Conservation (phyloP, 2,113 vertebrate genomes). For the Turnix velox region DNA sequence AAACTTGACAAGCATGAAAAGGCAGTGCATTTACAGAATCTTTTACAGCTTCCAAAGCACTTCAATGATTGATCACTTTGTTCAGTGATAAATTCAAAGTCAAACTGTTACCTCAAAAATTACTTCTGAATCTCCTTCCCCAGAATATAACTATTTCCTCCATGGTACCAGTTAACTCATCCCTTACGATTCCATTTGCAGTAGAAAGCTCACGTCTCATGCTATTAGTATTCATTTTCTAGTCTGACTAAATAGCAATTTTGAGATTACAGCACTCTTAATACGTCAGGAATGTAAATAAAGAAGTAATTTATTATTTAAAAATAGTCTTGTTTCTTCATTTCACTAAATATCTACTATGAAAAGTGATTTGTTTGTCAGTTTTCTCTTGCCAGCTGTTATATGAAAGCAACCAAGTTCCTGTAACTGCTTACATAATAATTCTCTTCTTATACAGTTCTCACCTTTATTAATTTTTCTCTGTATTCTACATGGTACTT, state of each 20-base stretch:
- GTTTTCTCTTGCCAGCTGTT: conserved; percentile 23
- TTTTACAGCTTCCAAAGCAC: background rate
- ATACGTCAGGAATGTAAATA: conserved; percentile 4
- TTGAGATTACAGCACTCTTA: conserved; percentile 1
- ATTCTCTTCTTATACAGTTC: background rate
- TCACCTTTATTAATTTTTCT: background rate
- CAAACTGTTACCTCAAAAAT: background rate
- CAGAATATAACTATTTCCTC: background rate
- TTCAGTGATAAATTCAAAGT: conserved; percentile 1
- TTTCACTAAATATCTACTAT: background rate
- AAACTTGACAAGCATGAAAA: background rate
- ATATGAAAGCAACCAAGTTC: background rate
- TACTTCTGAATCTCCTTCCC: background rate
- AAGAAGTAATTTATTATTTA: background rate
- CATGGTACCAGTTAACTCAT: background rate
- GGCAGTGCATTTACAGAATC: background rate
- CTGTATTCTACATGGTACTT: background rate
- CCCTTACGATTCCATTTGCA: background rate
- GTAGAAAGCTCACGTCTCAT: background rate
- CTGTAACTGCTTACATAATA: background rate
- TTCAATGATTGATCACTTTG: background rate
- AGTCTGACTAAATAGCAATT: conserved; percentile 31
- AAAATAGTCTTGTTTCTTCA: background rate
- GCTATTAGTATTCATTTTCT: conserved; percentile 25
- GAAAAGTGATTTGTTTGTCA: conserved; percentile 15